Percentiles rank a stretch among this genome's conserved stretches.
These are phyloP conservation scores for Premnoplex brunnescens DNA, from an alignment of 2,797 vertebrate species.

Conservation along the genomic window DNA sequence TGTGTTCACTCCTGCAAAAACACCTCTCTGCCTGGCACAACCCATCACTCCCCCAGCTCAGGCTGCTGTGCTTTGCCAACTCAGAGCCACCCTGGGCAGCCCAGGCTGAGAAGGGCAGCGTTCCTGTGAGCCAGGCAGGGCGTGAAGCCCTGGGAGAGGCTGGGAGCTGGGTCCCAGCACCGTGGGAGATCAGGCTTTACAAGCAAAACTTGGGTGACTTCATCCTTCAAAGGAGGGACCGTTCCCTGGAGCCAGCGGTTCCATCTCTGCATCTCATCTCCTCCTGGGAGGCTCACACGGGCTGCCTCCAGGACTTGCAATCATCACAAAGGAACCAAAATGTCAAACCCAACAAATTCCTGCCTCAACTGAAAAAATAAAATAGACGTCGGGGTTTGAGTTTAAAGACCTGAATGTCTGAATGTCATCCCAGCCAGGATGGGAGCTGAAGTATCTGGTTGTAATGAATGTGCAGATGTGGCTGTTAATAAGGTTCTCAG, in stretches of 20 bases:
- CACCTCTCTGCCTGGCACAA: not conserved
- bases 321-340: not conserved
- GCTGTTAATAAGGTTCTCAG: slow-evolving; percentile 12
- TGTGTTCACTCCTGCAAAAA: not conserved
- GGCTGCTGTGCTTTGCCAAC: not conserved
- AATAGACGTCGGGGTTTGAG: not conserved
- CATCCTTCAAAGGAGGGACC: slow-evolving; percentile 2
- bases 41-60: not conserved
- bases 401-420: not conserved
- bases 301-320: not conserved
- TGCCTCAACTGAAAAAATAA: not conserved
- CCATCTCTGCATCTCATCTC: not conserved
- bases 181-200: slow-evolving; percentile 3
- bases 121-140: not conserved
- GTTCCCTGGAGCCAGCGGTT: not conserved
- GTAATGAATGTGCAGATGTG: slow-evolving; percentile 42
- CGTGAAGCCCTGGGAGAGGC: not conserved
- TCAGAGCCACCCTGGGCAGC: not conserved
- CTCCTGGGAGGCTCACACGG: not conserved
- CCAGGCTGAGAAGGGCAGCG: not conserved
- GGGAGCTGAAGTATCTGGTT: not conserved
- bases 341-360: not conserved
- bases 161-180: not conserved
- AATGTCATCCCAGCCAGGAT: not conserved
- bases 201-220: slow-evolving; percentile 26